Base-by-base conservation (phyloP, 2,113 vertebrate genomes). In the Psephotus haematonotus region DNA sequence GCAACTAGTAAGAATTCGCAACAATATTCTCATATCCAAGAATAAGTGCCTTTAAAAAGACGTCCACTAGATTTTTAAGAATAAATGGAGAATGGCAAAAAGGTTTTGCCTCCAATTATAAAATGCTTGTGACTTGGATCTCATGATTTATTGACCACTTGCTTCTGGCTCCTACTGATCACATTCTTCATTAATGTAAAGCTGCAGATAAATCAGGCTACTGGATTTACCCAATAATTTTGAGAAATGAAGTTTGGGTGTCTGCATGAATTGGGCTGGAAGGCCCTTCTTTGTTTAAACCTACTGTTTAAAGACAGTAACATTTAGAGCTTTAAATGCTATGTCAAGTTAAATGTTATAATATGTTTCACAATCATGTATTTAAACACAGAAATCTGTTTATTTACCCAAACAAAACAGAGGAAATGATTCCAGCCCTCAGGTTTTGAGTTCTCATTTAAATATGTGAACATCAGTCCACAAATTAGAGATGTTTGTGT, bases 331-430 rank as follows among this genome's bases (percentile, higher is more conserved):
- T 92, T 82, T n/a, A 82, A 86, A 43, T 33, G 50, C 4, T 52
- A 29, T 8, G 17, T 55, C 9, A 31, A 74, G 83, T 69, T 74
- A 75, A 96, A 96, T 77, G 87, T 81, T 96, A 79, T 22, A 97
- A 92, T 89, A 92, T 89, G 81, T 98, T 97, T 97, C 96, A 97
- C 96, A 97, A 92, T 97, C 80, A 95, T 89, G 80, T 94, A 93
- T 97, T 98, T 98, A 98, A 98, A 98, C 98, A 98, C 98, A 98
- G 97, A 98, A 98, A 97, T 98, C 93, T 98, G 97, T 98, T 98
- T 98, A 98, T 98, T 98, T 98, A 98, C 97, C 98, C 98, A 98
- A 98, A 98, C 97, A 96, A 98, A 98, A 98, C 98, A 98, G 97
- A 98, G 97, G 97, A 98, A 98, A 98, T 98, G 75, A 98, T 98